A percentile compares a stretch with the other conserved stretches of the same genome.
Conservation (phyloP, 1,140 invertebrate species). For the Scaptomyza montana region DNA sequence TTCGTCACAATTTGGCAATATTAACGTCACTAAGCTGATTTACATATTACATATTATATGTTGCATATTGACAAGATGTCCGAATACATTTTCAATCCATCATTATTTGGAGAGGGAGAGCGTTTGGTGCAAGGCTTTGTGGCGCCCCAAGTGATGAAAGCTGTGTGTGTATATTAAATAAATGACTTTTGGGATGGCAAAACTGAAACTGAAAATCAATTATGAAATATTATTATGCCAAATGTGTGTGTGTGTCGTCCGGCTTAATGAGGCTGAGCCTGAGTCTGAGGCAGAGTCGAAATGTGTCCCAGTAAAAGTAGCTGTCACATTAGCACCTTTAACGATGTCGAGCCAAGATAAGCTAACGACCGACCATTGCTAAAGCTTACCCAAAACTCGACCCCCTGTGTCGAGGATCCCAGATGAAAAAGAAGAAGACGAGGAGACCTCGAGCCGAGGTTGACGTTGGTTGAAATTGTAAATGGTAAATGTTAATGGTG, state of each 20-base stretch:
- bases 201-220: slow-evolving; percentile 59
- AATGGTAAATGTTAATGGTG: slow-evolving; percentile 28
- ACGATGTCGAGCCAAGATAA: slow-evolving; percentile 75
- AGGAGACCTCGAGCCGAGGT: not conserved
- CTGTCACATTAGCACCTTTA: slow-evolving; percentile 78
- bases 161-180: slow-evolving; percentile 37
- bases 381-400: slow-evolving; percentile 39
- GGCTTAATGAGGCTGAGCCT: slow-evolving; percentile 53
- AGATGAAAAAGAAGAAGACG: slow-evolving; percentile 17
- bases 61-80: not conserved
- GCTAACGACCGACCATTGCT: slow-evolving; percentile 61
- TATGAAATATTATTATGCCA: slow-evolving; percentile 65
- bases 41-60: not conserved
- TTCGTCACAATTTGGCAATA: not conserved
- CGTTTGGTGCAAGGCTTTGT: no score
- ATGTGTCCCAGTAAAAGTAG: slow-evolving; percentile 56
- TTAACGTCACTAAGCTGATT: not conserved
- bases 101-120: slow-evolving; percentile 8
- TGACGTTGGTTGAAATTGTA: slow-evolving; percentile 12
- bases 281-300: slow-evolving; percentile 9
- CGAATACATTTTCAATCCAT: slow-evolving; percentile 5
- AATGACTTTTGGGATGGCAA: slow-evolving; percentile 49
- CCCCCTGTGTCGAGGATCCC: slow-evolving; percentile 32
- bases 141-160: slow-evolving; percentile 55
- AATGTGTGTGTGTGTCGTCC: slow-evolving; percentile 18